Conservation (phyloP, 2,888 invertebrate genomes). For the Sinhomidia bicolor region DNA sequence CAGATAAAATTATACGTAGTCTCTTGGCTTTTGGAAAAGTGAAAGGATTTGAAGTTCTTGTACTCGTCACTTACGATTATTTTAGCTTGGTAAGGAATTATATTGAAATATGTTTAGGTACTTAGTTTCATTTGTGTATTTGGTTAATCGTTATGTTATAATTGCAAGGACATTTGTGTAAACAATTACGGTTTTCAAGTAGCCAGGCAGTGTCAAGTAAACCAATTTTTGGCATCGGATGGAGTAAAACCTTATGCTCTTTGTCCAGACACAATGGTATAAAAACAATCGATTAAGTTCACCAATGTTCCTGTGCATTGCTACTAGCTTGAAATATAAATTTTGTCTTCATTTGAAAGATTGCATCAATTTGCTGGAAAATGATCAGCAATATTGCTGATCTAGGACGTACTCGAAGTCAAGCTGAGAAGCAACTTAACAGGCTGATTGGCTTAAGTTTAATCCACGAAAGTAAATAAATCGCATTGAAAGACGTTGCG, state of each 20-base stretch:
- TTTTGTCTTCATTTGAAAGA: constrained; percentile 34
- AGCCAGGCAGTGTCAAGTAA: constrained; percentile 88
- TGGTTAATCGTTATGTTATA: too few species aligned
- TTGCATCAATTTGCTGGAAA: constrained; percentile 52
- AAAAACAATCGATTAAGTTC: too few species aligned
- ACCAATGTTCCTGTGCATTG: too few species aligned
- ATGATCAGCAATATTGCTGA: constrained; percentile 2
- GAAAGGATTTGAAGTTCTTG: constrained; percentile 54
- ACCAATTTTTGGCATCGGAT: constrained; percentile 88
- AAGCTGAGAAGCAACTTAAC: too few species aligned
- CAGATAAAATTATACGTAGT: constrained; percentile 54
- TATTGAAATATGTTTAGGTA: too few species aligned
- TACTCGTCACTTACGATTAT: constrained; percentile 53
- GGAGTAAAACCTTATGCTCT: constrained; percentile 88
- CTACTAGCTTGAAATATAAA: too few species aligned
- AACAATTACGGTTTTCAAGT: constrained; percentile 48
- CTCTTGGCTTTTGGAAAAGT: constrained; percentile 53
- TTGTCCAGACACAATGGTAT: constrained; percentile 90
- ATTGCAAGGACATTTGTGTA: constrained; percentile 51
- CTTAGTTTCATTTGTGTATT: too few species aligned
- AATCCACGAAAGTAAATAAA: constrained; percentile 6
- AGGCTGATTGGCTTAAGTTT: background rate
- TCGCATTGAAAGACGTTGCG: constrained; percentile 4
- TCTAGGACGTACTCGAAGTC: background rate
- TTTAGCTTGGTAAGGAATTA: constrained; percentile 42